These are phyloP conservation scores for Neoitamus cyanurus DNA, from an alignment of 2,888 invertebrate species.

Conservation along the genomic window DNA sequence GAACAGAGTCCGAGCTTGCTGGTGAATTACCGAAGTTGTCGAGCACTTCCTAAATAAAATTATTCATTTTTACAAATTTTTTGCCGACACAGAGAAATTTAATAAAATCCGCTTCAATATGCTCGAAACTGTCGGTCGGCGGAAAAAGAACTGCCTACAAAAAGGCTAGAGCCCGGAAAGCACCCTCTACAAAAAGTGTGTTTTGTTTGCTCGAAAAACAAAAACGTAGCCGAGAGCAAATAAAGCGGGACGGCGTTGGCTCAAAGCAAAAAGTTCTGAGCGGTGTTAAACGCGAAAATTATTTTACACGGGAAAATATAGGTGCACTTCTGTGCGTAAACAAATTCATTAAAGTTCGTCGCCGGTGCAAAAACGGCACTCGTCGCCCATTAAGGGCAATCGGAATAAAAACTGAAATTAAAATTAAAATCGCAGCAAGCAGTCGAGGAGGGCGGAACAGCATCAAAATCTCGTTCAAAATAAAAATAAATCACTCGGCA, in stretches of 20 bases:
- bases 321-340: slow-evolving; percentile 26
- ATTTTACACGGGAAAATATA: slow-evolving; percentile 32
- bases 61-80: not conserved
- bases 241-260: not conserved
- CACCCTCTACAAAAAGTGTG: not conserved
- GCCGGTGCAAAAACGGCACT: slow-evolving; percentile 8
- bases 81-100: not conserved
- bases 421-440: slow-evolving; percentile 30
- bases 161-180: not conserved
- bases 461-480: slow-evolving; percentile 50
- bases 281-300: not conserved
- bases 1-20: not conserved
- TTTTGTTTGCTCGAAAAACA: not conserved
- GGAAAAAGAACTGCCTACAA: not conserved
- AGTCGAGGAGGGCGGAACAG: not conserved
- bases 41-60: not conserved
- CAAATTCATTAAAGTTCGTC: slow-evolving; percentile 45
- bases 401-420: slow-evolving; percentile 42
- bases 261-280: not conserved
- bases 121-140: not conserved
- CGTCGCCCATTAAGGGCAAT: slow-evolving; percentile 44
- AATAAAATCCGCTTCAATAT: not conserved
- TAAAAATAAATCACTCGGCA: slow-evolving; percentile 52
- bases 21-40: not conserved
- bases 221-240: not conserved